These are phyloP conservation scores for Hylomyscus alleni DNA, from an alignment of 2,797 vertebrate genomes.

Conservation along the genomic window DNA sequence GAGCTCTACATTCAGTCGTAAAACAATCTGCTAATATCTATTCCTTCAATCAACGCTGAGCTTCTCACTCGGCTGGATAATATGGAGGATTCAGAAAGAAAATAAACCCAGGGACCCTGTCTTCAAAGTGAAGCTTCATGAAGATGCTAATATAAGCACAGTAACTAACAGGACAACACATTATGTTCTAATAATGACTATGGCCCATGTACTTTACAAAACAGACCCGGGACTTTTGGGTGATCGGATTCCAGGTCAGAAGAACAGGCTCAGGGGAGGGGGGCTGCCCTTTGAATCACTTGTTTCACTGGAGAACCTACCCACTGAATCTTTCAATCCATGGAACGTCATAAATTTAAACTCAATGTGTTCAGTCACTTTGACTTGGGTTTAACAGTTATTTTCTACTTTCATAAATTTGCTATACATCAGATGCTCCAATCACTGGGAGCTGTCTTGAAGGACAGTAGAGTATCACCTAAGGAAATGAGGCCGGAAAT, in stretches of 20 bases:
- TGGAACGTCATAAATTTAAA: neutral
- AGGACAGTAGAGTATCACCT: neutral
- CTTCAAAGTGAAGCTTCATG: neutral
- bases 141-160: neutral
- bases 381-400: neutral
- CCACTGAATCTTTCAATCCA: neutral
- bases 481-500: neutral
- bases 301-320: neutral
- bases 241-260: neutral
- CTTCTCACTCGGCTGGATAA: neutral
- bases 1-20: neutral
- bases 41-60: neutral
- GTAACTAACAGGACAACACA: neutral
- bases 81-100: neutral
- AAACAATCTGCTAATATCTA: neutral
- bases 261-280: neutral
- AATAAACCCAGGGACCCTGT: neutral
- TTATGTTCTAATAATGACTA: neutral
- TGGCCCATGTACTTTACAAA: neutral
- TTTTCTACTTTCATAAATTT: neutral
- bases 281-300: slow-evolving; percentile 1
- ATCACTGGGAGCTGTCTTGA: neutral
- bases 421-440: neutral
- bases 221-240: neutral
- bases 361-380: neutral